Conservation (phyloP, 2,113 vertebrate genomes). For the Baryphthengus martii region DNA sequence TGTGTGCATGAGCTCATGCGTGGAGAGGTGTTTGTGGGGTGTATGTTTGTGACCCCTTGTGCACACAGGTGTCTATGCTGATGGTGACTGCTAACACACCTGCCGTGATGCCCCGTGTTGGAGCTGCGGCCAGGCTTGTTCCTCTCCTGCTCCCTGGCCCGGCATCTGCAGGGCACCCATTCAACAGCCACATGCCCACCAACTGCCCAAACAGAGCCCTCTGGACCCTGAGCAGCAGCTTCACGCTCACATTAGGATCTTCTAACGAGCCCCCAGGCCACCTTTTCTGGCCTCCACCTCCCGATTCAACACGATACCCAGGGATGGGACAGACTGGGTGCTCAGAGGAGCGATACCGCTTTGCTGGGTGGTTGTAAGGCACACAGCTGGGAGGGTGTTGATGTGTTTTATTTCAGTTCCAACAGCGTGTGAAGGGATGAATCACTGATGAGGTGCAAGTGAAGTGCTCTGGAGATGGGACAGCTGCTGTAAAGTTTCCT, state of each 20-base stretch:
- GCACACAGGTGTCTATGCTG: accelerated
- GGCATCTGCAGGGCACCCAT: accelerated
- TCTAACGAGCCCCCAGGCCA: accelerated
- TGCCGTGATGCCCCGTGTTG: accelerated
- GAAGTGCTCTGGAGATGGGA: not conserved
- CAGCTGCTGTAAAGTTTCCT: not conserved
- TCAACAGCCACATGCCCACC: not conserved
- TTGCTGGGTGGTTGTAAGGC: not conserved
- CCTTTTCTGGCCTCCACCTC: accelerated
- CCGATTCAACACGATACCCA: not conserved
- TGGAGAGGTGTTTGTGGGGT: accelerated
- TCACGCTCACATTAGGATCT: not conserved
- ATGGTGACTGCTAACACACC: not conserved
- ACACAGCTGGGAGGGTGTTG: accelerated
- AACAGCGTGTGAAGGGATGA: accelerated
- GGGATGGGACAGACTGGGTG: not conserved
- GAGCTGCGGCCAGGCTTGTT: not conserved
- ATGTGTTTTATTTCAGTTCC: not conserved
- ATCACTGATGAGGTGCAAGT: not conserved
- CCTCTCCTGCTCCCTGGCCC: not conserved
- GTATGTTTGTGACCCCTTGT: not conserved
- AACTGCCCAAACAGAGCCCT: not conserved
- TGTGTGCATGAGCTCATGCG: accelerated
- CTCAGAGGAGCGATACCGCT: accelerated
- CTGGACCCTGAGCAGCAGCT: accelerated